Evolutionary conservation across 2,113 vertebrate genomes (phyloP), one percentile per base, ranked within the genome.

Genomic region (Bujurquina vittata): DNA sequence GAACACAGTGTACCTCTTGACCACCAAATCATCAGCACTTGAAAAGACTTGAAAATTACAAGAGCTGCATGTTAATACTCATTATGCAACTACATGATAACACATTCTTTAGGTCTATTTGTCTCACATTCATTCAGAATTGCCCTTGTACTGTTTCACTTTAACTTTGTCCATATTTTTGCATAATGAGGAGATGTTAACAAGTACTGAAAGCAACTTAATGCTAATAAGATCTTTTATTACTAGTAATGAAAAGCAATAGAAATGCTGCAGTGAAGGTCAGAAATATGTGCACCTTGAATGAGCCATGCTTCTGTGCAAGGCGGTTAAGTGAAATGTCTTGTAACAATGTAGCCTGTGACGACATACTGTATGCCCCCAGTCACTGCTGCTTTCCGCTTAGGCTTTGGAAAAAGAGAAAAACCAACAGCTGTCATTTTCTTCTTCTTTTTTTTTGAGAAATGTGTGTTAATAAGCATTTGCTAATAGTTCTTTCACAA

Each of bases 321-420:
- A 59, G 62, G 56, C 0, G 29, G 7, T 55, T 56, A 17, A 6
- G 72, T 81, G 1, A 49, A 43, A 79, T 61, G 52, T 46, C 10
- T 17, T 15, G 73, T 56, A 33, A 57, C 37, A 1, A 40, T 75
- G 1, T 22, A 33, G 1, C 54, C 57, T 76, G 33, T 55, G 8
- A 60, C 17, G 76, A 52, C 14, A 17, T 14, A 73, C 76, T 89
- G 79, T 87, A 88, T 88, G 88, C 4, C 72, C 75, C 75, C 86
- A 83, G 33, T 69, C 61, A 52, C 29, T 57, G 7, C 63, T 1
- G 14, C 23, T 77, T 69, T 74, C 33, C 35, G 35, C 33, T 75
- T 14, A 60, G 33, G n/a, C 61, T 74, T 69, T 69, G 43, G 65
- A 58, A 62, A 22, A 31, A 15, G 35, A 18, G 35, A 37, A 59